Base-by-base conservation (phyloP, 2,888 invertebrate species). In the Latrodectus elegans region DNA sequence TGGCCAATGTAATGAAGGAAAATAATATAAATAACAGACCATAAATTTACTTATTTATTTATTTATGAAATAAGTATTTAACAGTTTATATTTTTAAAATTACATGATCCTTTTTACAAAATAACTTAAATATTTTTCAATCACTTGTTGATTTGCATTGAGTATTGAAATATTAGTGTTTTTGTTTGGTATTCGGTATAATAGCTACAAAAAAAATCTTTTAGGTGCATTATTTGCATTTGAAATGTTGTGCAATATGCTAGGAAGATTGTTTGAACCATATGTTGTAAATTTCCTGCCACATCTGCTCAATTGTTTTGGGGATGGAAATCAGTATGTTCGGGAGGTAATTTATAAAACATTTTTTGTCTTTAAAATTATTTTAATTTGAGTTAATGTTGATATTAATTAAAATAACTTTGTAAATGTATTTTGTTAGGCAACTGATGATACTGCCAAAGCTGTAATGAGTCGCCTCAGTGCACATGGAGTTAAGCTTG, bases 211-310 rank as follows among this genome's bases (percentile, higher is more conserved):
- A 52, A 73, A 38, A 38, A 11, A 51, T 73, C 6, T 84, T 91
- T 3, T 92, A 95, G 95, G 97, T 78, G 98, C 99, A 0, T 93
- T 99, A 78, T 97, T 99, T 93, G 99, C 99, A 0, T 97, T 99
- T 93, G 99, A 99, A 94, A 97, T 98, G 95, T 94, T 99, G 71
- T 98, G 98, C 92, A 95, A 95, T 91, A 97, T 97, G 94, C 94
- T 99, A 91, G 99, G 99, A 0, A 95, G 98, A 72, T 94, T 99
- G 85, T 99, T 99, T 93, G 99, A 99, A 93, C 99, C 99, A 0
- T 99, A 99, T 93, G 97, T 99, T 89, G 97, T 99, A 81, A 98
- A 99, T 92, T 97, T 99, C 73, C 93, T 99, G 89, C 99, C 99
- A 0, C 96, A 98, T 93, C 94, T 99, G 91, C 93, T 99, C 90